A percentile compares a stretch with the other conserved stretches of the same genome.
Conservation (phyloP, 2,113 vertebrate species). For the Sorex araneus region DNA sequence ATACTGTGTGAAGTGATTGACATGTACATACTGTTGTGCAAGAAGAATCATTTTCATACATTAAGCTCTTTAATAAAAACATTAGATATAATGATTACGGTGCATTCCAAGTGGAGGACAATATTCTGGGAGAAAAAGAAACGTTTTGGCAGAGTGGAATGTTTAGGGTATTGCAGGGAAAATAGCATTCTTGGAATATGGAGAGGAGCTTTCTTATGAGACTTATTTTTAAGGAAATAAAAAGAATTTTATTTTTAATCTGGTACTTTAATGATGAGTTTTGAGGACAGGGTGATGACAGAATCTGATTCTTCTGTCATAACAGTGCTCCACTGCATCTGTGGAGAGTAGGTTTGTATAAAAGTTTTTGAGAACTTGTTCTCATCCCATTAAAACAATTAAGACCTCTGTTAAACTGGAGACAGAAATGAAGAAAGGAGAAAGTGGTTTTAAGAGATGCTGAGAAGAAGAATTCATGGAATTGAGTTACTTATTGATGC, state of each 20-base stretch:
- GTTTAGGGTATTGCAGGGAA: neutral
- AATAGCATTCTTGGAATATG: neutral
- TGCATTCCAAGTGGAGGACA: neutral
- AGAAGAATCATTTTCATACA: neutral
- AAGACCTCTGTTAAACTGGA: neutral
- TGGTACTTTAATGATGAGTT: neutral
- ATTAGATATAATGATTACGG: neutral
- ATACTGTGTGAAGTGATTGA: neutral
- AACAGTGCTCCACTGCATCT: neutral
- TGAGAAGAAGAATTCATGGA: neutral
- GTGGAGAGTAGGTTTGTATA: neutral
- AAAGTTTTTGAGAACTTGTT: neutral
- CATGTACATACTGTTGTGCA: neutral
- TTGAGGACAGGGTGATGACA: fast-evolving
- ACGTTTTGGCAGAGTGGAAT: neutral
- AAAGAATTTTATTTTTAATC: neutral
- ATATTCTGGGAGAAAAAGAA: neutral
- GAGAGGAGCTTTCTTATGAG: neutral
- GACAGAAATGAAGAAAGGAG: neutral
- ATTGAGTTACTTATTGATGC: neutral
- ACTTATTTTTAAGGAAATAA: neutral
- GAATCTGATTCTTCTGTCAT: neutral
- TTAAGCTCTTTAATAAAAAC: neutral
- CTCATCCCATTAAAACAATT: neutral
- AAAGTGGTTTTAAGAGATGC: neutral